Conservation (phyloP, 2,113 vertebrate genomes). For the Romanogobio albipinnatus region DNA sequence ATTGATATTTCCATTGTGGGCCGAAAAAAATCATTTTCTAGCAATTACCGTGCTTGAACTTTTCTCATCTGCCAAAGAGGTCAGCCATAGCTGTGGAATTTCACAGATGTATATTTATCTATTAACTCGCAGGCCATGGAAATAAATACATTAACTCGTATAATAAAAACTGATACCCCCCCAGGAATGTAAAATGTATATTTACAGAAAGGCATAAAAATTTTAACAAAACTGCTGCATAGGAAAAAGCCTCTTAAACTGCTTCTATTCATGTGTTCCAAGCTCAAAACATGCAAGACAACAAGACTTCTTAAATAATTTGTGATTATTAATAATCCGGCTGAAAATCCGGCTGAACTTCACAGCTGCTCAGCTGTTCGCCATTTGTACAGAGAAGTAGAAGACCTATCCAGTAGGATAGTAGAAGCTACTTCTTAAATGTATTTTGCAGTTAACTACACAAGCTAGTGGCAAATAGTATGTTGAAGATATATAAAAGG, state of each 20-base stretch:
- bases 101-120: conserved; percentile 31
- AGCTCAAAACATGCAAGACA: background rate
- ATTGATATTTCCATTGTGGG: conserved; percentile 44
- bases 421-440: background rate
- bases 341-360: background rate
- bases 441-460: background rate
- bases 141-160: conserved; percentile 11
- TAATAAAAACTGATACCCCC: conserved; percentile 14
- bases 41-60: conserved; percentile 36
- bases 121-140: conserved; percentile 17
- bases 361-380: background rate
- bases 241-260: background rate
- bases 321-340: background rate
- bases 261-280: background rate
- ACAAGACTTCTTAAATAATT: background rate
- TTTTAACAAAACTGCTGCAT: background rate
- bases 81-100: conserved; percentile 32
- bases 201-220: background rate
- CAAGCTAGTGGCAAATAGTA: no score
- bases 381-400: background rate
- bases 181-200: background rate
- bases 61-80: conserved; percentile 30
- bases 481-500: background rate
- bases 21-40: conserved; percentile 42
- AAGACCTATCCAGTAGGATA: background rate